Base-by-base conservation (phyloP, 2,113 vertebrate genomes). In the Hyaena hyaena region DNA sequence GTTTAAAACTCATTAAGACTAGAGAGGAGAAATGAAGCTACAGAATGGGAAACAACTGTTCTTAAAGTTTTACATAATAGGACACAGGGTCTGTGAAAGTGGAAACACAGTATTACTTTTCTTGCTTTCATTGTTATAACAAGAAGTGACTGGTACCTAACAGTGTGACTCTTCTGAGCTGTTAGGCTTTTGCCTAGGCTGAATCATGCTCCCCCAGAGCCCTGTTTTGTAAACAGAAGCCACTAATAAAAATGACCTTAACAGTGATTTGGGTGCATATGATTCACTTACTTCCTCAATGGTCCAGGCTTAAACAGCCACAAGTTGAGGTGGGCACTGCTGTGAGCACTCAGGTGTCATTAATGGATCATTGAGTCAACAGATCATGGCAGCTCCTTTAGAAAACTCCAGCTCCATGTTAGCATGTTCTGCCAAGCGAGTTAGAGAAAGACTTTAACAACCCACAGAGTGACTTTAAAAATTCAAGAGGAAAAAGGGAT, bases 151-250 rank as follows among this genome's bases (percentile, higher is more conserved):
- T 82, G 53, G 24, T 58, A 45, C 77, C 88, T 85, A 82, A 85
- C 39, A 61, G 76, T 35, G 35, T 58, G 88, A 82, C 65, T 90
- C 83, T 73, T 83, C 35, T 19, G 61, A 88, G 84, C 66, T 80
- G 82, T 93, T 88, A 95, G 80, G 26, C 6, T 88, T 82, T 93
- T 5, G 5, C 48, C 33, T 84, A 58, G 48, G 81, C 81, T 94
- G 88, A 96, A 61, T 88, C 92, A 95, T 79, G 85, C 43, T 86
- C 43, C 90, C 77, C 88, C 14, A 53, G 33, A 97, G 68, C 9
- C 58, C 88, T 93, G 88, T 95, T 96, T 90, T 69, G 39, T 71
- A 92, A 98, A 74, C 79, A 98, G 58, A 96, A 94, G 16, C 10
- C 85, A 87, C 55, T 69, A 77, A 96, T 58, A 96, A 97, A 93